Percentiles rank a stretch among this genome's conserved stretches.
Evolutionary conservation across 2,888 invertebrate genomes (phyloP).

Genomic region (Acleris sparsana): DNA sequence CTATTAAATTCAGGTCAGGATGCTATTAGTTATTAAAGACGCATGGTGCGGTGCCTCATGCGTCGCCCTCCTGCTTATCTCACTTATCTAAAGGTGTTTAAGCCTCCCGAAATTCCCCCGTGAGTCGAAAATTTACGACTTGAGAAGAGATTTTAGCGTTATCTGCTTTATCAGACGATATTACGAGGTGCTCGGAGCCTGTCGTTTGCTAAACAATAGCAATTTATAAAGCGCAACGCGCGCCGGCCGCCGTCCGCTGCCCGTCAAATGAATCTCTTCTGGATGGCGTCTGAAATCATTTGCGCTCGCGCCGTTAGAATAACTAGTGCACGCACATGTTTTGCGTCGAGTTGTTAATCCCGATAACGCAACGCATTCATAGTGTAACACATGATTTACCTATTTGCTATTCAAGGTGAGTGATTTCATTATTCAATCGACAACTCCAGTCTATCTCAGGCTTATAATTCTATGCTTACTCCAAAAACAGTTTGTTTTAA

Average conservation of each 20-base stretch:
- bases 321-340: constrained; percentile 26
- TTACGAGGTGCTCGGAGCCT: constrained; percentile 60
- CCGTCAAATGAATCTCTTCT: constrained; percentile 10
- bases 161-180: constrained; percentile 79
- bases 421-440: constrained; percentile 46
- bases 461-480: not conserved
- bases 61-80: constrained; percentile 68
- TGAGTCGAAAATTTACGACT: constrained; percentile 79
- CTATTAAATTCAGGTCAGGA: constrained; percentile 43
- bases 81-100: constrained; percentile 80
- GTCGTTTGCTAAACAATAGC: constrained; percentile 59
- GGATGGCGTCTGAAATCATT: constrained; percentile 13
- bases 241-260: constrained; percentile 3
- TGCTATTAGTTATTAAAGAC: constrained; percentile 54
- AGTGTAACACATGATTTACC: constrained; percentile 25
- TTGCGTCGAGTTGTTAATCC: constrained; percentile 19
- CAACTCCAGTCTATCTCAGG: constrained; percentile 9
- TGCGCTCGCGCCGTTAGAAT: constrained; percentile 7
- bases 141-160: constrained; percentile 76
- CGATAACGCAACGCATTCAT: constrained; percentile 16
- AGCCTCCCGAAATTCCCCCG: constrained; percentile 75
- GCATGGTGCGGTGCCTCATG: constrained; percentile 62
- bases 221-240: constrained; percentile 34
- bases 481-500: not conserved
- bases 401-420: constrained; percentile 61